Evolutionary conservation across 2,888 invertebrate genomes (phyloP), one percentile per base, ranked within the genome.

Genomic region (Acleris literana): DNA sequence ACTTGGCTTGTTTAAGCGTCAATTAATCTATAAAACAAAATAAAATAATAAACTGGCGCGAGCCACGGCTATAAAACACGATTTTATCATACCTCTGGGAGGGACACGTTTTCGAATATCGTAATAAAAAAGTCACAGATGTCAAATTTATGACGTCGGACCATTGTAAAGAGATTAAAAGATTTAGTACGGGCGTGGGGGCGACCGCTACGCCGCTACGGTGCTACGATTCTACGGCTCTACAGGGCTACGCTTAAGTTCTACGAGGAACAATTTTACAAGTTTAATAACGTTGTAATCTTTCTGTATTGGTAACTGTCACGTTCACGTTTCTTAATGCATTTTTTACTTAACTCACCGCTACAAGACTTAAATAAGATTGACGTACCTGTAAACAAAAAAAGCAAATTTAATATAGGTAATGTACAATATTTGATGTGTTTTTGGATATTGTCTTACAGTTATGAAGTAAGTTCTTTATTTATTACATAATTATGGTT

Each of bases 51-150:
- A 90, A 90, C 88, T 83, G 84, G 86, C 84, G 79, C 81, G 82
- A 76, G 79, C 78, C 68, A 77, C 84, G 83, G 82, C 85, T 87
- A 90, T 92, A 92, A 92, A 92, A 89, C 84, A 88, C 85, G 90
- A 90, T 91, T 92, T 90, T 90, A 92, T 92, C 90, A 88, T 87
- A 81, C 92, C 90, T 81, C 83, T 71, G 91, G 91, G 91, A 92
- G 88, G 81, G 83, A 84, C 89, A 87, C 88, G 88, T 87, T 87
- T 90, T 87, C 88, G 88, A 90, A 90, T 90, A 90, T 88, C 86
- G 91, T 90, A 88, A 90, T 92, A 92, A 92, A 92, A 91, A 92
- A 91, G 88, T 91, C 91, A 87, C 91, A 91, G 89, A 91, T 92
- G 92, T 91, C 90, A 90, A 90, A 92, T 92, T 92, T 92, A 92